Percentiles rank a stretch among this genome's conserved stretches.
These are phyloP conservation scores for Hedychridium roseum DNA, from an alignment of 2,888 invertebrate genomes.

Conservation along the genomic window DNA sequence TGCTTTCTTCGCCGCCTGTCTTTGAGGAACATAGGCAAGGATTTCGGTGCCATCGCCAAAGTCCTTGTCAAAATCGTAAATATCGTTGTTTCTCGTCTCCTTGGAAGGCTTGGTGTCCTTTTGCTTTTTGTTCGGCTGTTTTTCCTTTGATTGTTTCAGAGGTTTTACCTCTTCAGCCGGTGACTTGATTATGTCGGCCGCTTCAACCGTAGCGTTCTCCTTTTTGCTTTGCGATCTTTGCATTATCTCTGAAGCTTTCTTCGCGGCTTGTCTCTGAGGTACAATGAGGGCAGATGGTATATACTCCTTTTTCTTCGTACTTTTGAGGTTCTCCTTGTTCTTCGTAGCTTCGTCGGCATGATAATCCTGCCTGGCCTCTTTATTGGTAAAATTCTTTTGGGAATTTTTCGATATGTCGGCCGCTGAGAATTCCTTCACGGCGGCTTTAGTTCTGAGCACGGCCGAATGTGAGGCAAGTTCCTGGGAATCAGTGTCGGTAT, in stretches of 20 bases:
- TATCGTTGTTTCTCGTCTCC: constrained; percentile 62
- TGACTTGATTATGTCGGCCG: constrained; percentile 57
- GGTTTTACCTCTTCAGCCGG: constrained; percentile 45
- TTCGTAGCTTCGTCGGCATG: constrained; percentile 61
- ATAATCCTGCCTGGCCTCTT: constrained; percentile 57
- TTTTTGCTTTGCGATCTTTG: constrained; percentile 65
- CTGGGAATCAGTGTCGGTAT: constrained; percentile 76
- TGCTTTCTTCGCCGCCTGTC: constrained; percentile 91
- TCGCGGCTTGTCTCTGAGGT: constrained; percentile 89
- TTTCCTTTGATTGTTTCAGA: constrained; percentile 52
- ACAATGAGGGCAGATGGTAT: constrained; percentile 84
- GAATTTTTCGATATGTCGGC: constrained; percentile 82
- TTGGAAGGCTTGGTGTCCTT: constrained; percentile 36
- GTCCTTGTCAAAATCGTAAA: constrained; percentile 72
- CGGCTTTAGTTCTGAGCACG: constrained; percentile 80
- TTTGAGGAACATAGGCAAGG: constrained; percentile 85
- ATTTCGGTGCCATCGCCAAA: constrained; percentile 70
- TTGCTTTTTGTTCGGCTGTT: constrained; percentile 40
- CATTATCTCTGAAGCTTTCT: constrained; percentile 90
- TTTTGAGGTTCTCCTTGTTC: constrained; percentile 65
- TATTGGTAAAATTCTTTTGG: constrained; percentile 77
- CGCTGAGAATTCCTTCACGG: constrained; percentile 83
- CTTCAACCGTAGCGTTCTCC: constrained; percentile 44
- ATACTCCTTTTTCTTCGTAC: constrained; percentile 65
- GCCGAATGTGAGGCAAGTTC: constrained; percentile 70